Evolutionary conservation across 2,888 invertebrate genomes (phyloP), one percentile per base, ranked within the genome.

Genomic region (Onthophagus sagittarius): DNA sequence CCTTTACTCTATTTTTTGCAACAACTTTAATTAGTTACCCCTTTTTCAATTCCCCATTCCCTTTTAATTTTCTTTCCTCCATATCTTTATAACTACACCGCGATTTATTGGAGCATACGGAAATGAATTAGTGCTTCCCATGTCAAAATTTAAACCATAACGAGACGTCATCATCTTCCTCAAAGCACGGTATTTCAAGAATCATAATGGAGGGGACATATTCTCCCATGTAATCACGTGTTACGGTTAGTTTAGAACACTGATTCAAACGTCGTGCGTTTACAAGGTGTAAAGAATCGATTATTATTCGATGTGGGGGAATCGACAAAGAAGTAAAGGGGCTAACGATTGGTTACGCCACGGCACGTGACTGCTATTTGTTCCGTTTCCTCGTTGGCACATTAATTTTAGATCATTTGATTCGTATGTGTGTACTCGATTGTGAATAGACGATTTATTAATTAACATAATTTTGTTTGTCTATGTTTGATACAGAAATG

Each of bases 311-410:
- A 77, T 80, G 81, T 23, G 79, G 76, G 75, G 78, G 75, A 74
- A 74, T 74, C 75, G 73, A 72, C 32, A 67, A 78, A 80, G 82
- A 83, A 80, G 77, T 73, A 75, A 74, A 73, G 73, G 74, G 76
- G 86, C 85, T 85, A 85, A 81, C 79, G 86, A 89, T 89, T 89
- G 87, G 88, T 85, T 85, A 85, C 87, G 88, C 86, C 83, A 80
- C 73, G 87, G 82, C 89, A 89, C 90, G 89, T 88, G 89, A 89
- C 88, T 86, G 86, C 75, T 78, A 78, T 82, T 81, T 79, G 78
- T 79, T 79, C 77, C 78, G 77, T 77, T 75, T 79, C 75, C 78
- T 75, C 75, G 78, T 80, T 79, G 77, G 73, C 77, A 74, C 78
- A 78, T 80, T 79, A 79, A 78, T 78, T 80, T 75, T 76, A 77